A percentile compares a stretch with the other conserved stretches of the same genome.
Conservation (phyloP, 1,140 invertebrate species). For the Subanguina moxae region DNA sequence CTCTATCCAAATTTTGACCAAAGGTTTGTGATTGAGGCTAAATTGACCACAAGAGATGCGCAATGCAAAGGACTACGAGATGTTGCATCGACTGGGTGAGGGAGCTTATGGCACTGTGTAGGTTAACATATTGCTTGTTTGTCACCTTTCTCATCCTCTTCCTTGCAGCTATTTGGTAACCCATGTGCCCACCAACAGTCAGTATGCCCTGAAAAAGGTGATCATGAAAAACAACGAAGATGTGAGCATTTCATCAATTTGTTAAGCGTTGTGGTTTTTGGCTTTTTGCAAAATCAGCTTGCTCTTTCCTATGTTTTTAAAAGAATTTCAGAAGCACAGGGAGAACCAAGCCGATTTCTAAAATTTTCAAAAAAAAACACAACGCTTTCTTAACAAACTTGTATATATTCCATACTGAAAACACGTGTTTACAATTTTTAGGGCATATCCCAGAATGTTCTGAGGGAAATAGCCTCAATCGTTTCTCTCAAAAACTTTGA, state of each 20-base stretch:
- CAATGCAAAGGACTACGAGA: not conserved
- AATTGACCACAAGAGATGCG: not conserved
- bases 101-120: slow-evolving; percentile 2
- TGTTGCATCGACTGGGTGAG: not conserved
- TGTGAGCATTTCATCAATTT: no score
- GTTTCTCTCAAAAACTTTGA: slow-evolving; percentile 28
- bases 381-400: not conserved
- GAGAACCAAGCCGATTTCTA: no score
- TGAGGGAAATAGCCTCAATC: slow-evolving; percentile 26
- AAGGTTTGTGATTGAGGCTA: no score
- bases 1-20: no score
- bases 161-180: slow-evolving; percentile 15
- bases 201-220: slow-evolving; percentile 37
- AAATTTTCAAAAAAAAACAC: slow-evolving; percentile 30
- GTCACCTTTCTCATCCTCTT: not conserved
- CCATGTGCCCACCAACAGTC: slow-evolving; percentile 23
- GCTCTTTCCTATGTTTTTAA: no score
- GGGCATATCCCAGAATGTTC: not conserved
- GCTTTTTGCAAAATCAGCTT: no score
- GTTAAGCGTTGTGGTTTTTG: no score
- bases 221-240: slow-evolving; percentile 35
- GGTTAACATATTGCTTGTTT: not conserved
- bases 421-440: not conserved
- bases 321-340: no score
- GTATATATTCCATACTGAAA: no score